Evolutionary conservation across 2,888 invertebrate genomes (phyloP).

Genomic region (Dyspetes luteomarginatus): DNA sequence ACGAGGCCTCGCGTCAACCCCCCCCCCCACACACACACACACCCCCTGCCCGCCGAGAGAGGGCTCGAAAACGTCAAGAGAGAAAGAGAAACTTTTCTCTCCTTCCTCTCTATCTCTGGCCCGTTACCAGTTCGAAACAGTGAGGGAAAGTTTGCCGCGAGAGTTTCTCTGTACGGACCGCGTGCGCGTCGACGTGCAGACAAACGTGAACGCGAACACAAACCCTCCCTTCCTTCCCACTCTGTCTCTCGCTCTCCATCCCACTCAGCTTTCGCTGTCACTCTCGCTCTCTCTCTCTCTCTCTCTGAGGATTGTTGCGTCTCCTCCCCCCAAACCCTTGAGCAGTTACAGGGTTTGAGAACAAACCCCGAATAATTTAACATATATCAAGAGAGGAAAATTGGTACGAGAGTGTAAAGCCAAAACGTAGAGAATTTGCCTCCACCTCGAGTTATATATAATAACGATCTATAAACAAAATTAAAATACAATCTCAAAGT

Average conservation of each 20-base stretch:
- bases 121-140: slow-evolving; percentile 24
- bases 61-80: slow-evolving; percentile 50
- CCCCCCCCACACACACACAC: too few species aligned
- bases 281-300: too few species aligned
- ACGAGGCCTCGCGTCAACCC: slow-evolving; percentile 28
- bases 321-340: background rate
- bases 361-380: slow-evolving; percentile 77
- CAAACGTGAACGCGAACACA: slow-evolving; percentile 29
- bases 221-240: too few species aligned
- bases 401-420: slow-evolving; percentile 67
- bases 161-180: slow-evolving; percentile 24
- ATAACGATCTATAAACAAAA: too few species aligned
- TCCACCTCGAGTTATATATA: background rate
- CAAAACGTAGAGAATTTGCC: background rate
- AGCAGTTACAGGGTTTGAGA: slow-evolving; percentile 38
- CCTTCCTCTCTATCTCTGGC: background rate
- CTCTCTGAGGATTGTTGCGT: slow-evolving; percentile 2
- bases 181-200: slow-evolving; percentile 7
- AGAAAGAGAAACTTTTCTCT: slow-evolving; percentile 49
- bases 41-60: slow-evolving; percentile 18
- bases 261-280: too few species aligned
- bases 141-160: slow-evolving; percentile 53
- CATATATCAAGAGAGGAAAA: slow-evolving; percentile 73
- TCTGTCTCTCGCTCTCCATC: too few species aligned
- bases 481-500: too few species aligned